These are phyloP conservation scores for Passer domesticus DNA, from an alignment of 2,113 vertebrate genomes.

Conservation along the genomic window DNA sequence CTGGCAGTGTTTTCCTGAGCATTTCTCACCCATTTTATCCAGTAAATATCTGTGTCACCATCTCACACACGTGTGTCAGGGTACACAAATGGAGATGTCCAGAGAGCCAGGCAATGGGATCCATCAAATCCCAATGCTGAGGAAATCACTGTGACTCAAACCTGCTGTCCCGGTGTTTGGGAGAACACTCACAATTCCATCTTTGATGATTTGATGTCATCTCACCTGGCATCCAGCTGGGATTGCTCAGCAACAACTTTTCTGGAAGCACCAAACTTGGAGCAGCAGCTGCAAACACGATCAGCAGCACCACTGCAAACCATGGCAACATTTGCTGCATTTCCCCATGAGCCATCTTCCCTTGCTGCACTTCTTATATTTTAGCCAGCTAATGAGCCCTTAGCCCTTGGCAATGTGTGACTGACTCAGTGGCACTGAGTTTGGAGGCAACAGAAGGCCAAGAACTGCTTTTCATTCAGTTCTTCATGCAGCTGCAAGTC, in stretches of 20 bases:
- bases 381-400: neutral
- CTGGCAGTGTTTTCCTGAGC: neutral
- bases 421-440: neutral
- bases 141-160: neutral
- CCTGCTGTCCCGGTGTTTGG: neutral
- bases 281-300: neutral
- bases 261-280: neutral
- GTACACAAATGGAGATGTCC: neutral
- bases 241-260: neutral
- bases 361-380: neutral
- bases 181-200: accelerated
- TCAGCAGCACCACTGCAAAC: neutral
- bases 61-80: accelerated
- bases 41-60: neutral
- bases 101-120: neutral
- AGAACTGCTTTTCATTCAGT: neutral
- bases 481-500: neutral
- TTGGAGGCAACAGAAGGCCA: neutral
- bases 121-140: neutral
- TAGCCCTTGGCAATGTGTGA: neutral
- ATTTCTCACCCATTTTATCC: neutral
- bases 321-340: neutral
- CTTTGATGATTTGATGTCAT: neutral
- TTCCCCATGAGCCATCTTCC: neutral
- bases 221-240: neutral